phyloP scores from a whole-genome alignment of 2,888 invertebrate species.

The Leptopilina syphax region DNA sequence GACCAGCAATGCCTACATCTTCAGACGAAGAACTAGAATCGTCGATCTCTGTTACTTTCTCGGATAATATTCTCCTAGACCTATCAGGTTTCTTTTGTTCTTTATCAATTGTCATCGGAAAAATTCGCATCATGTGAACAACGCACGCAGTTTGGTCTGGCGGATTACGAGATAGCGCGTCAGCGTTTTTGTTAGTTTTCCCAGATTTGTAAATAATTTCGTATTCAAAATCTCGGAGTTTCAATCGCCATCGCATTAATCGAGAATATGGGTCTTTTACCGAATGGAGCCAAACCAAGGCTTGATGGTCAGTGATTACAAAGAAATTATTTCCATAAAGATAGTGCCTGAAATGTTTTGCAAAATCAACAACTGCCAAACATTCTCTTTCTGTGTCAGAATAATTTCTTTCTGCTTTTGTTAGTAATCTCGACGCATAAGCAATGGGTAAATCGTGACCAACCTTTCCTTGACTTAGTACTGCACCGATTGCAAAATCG shows the following conservation, averaged over 20 bases:
- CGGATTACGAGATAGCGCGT: too few species aligned
- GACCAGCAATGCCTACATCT: too few species aligned
- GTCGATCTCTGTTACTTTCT: too few species aligned
- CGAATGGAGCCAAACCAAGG: not conserved
- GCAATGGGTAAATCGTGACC: constrained; percentile 40
- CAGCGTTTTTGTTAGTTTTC: too few species aligned
- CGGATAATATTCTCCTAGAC: too few species aligned
- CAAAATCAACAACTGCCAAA: constrained; percentile 30
- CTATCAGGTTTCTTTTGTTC: too few species aligned
- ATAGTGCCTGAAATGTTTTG: not conserved
- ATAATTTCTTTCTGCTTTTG: constrained; percentile 44
- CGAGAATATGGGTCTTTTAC: not conserved
- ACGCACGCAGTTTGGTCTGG: too few species aligned
- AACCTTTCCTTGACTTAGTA: constrained; percentile 32
- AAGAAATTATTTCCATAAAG: not conserved
- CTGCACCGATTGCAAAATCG: constrained; percentile 10
- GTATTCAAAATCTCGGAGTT: not conserved
- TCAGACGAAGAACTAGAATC: too few species aligned
- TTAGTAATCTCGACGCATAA: constrained; percentile 41
- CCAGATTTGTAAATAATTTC: not conserved
- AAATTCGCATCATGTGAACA: too few species aligned
- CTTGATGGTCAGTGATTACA: constrained; percentile 13
- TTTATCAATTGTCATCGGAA: too few species aligned
- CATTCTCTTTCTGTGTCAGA: constrained; percentile 41
- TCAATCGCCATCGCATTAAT: not conserved